Evolutionary conservation across 2,888 invertebrate genomes (phyloP), one percentile per base, ranked within the genome.

Genomic region (Epinotia bilunana): DNA sequence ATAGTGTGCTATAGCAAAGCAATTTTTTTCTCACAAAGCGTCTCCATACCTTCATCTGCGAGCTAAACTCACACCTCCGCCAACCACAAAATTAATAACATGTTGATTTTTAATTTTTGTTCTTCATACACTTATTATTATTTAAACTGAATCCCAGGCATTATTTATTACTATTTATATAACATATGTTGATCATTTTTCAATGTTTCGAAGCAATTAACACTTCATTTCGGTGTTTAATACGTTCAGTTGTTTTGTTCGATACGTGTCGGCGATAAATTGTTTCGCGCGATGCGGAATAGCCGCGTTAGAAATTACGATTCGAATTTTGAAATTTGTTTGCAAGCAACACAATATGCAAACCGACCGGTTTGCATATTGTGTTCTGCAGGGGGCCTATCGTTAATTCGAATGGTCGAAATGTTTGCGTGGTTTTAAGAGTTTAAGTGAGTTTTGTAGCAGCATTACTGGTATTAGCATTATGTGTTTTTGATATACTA

Each of bases 111-210:
- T 93, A 92, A 89, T 91, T 92, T 87, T 90, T 91, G 87, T 91
- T 90, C 87, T 86, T 91, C 89, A 90, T 91, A 91, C 91, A 92
- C 91, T 93, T 94, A 92, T 93, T 93, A 93, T 93, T 93, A 92
- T 91, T 94, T 93, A 93, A 93, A 92, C 93, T 92, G 92, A 92
- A 92, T 92, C 91, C 90, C 90, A 90, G 87, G 78, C 84, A 87
- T 92, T 93, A 93, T 93, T 94, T 94, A 93, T 93, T 89, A 91
- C 90, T 94, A 93, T 93, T 94, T 93, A 93, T 93, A 93, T 93
- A 93, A 93, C 92, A 90, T 93, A 94, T 93, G 93, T 91, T 92
- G 92, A 92, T 91, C 92, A 93, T 94, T 93, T 92, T 91, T 94
- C 93, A 93, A 93, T 93, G 93, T 92, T 89, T 91, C 91, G 88